Conservation (phyloP, 1,140 invertebrate genomes). For the Aphelenchoides besseyi region DNA sequence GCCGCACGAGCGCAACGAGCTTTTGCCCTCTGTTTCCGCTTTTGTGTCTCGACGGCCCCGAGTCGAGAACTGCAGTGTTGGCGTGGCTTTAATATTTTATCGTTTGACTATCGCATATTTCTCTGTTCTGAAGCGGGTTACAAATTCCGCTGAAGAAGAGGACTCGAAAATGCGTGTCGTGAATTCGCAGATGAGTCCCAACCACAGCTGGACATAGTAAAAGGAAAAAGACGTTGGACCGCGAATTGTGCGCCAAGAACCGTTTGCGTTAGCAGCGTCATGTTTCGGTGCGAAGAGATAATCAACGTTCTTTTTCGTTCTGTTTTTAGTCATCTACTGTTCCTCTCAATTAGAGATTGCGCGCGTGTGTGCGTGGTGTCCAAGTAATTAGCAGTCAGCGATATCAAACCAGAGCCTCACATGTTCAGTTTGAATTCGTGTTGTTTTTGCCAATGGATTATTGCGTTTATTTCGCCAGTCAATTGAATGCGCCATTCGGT, state of each 20-base stretch:
- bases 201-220: background rate
- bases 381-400: background rate
- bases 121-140: background rate
- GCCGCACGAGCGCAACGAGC: background rate
- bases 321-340: background rate
- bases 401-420: background rate
- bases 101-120: conserved; percentile 1
- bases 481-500: background rate
- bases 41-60: background rate
- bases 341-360: background rate
- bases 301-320: conserved; percentile 2
- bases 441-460: background rate
- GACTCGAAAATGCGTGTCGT: background rate
- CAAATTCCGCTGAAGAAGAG: background rate
- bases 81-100: background rate
- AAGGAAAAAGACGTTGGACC: background rate
- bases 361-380: background rate
- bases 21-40: background rate
- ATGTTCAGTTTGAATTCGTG: background rate
- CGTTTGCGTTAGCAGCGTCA: background rate
- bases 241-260: background rate
- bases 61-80: background rate
- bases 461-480: background rate
- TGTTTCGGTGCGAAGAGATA: background rate
- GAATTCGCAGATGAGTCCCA: conserved; percentile 2